Evolutionary conservation across 2,113 vertebrate genomes (phyloP).

Genomic region (Microcebus griseorufus): DNA sequence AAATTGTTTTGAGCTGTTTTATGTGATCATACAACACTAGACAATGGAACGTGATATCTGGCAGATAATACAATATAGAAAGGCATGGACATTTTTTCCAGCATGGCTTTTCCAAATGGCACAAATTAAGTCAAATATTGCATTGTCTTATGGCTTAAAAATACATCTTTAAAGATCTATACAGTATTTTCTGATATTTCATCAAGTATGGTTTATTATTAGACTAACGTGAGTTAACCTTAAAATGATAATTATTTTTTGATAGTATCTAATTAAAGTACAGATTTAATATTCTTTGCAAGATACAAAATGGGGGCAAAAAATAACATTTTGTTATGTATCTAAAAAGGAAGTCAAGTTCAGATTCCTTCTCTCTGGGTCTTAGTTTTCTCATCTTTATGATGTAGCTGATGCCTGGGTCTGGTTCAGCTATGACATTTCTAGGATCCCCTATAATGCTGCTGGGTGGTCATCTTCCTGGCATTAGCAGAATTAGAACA

Average conservation of each 20-base stretch:
- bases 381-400: not conserved
- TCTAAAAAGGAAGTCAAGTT: constrained; percentile 20
- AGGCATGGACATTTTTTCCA: constrained; percentile 54
- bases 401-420: not conserved
- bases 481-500: constrained; percentile 41
- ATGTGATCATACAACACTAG: constrained; percentile 44
- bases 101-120: constrained; percentile 13
- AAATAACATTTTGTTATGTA: constrained; percentile 29
- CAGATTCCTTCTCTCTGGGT: not conserved
- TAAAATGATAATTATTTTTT: constrained; percentile 37
- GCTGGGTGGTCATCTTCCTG: not conserved
- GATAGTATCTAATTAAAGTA: constrained; percentile 36
- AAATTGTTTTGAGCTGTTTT: constrained; percentile 69
- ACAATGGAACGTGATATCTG: constrained; percentile 34
- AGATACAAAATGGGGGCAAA: not conserved
- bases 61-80: constrained; percentile 46
- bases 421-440: not conserved
- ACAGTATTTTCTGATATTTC: constrained; percentile 53
- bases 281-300: constrained; percentile 26
- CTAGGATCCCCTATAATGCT: not conserved
- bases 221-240: constrained; percentile 41
- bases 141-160: constrained; percentile 54
- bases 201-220: not conserved
- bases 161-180: constrained; percentile 36
- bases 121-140: constrained; percentile 53